A percentile compares a stretch with the other conserved stretches of the same genome.
These are phyloP conservation scores for Sisor rabdophorus DNA, from an alignment of 2,113 vertebrate genomes.

Conservation along the genomic window DNA sequence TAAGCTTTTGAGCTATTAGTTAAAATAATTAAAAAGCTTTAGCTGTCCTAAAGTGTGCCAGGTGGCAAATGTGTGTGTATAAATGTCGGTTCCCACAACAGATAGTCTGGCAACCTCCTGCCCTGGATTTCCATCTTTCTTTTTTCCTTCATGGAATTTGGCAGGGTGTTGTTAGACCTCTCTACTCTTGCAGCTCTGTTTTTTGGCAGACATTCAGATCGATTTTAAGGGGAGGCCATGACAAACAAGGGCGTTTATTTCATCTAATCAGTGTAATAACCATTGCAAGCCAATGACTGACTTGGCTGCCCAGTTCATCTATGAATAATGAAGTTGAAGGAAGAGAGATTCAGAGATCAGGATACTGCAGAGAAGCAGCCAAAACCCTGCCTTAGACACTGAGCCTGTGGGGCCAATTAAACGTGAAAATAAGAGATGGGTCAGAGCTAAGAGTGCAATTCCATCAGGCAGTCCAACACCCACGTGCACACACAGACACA, in stretches of 20 bases:
- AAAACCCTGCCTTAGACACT: slow-evolving; percentile 13
- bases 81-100: not conserved
- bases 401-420: slow-evolving; percentile 44
- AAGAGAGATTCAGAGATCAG: slow-evolving; percentile 2
- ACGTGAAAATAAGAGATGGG: slow-evolving; percentile 21
- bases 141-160: slow-evolving; percentile 36
- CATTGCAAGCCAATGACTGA: slow-evolving; percentile 25
- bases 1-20: not conserved
- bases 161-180: not conserved
- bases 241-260: slow-evolving; percentile 34
- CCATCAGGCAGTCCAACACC: not conserved
- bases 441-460: slow-evolving; percentile 8
- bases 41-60: not conserved
- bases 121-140: slow-evolving; percentile 5
- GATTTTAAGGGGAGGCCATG: slow-evolving; percentile 18
- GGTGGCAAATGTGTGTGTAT: not conserved
- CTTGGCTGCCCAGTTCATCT: not conserved
- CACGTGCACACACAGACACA: not conserved
- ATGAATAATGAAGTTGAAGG: slow-evolving; percentile 40
- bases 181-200: not conserved
- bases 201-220: slow-evolving; percentile 19
- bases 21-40: no score
- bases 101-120: slow-evolving; percentile 9
- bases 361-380: not conserved
- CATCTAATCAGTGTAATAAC: slow-evolving; percentile 40